Evolutionary conservation across 2,888 invertebrate genomes (phyloP).

Genomic region (Gnatocerus cornutus): DNA sequence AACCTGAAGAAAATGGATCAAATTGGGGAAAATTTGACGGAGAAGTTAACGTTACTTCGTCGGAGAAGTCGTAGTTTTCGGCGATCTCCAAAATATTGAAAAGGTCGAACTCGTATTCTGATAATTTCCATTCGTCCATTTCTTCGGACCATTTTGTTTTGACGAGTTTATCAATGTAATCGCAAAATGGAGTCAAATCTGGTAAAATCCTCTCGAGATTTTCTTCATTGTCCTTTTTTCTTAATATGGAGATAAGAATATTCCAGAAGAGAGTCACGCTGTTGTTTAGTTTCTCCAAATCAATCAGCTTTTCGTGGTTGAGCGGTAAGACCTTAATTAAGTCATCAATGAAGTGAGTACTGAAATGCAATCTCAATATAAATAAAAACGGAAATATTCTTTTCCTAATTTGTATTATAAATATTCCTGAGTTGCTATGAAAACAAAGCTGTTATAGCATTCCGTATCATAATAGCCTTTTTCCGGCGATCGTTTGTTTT

Average conservation of each 20-base stretch:
- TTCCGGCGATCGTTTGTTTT: too few relatives aligned
- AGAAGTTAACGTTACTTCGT: conserved; percentile 70
- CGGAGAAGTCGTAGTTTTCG: conserved; percentile 74
- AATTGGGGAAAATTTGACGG: neutral
- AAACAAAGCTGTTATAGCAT: neutral
- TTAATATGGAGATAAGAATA: conserved; percentile 71
- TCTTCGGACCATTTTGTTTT: conserved; percentile 47
- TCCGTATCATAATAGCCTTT: too few relatives aligned
- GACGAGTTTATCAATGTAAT: conserved; percentile 71
- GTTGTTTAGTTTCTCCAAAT: conserved; percentile 67
- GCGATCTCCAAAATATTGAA: conserved; percentile 74
- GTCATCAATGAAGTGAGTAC: conserved; percentile 64
- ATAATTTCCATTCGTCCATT: conserved; percentile 60
- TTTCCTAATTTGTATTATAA: too few relatives aligned
- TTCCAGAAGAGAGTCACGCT: conserved; percentile 75
- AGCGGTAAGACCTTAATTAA: conserved; percentile 69
- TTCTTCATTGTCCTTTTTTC: conserved; percentile 68
- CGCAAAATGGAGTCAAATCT: conserved; percentile 73
- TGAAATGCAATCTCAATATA: too few relatives aligned
- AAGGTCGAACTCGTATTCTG: conserved; percentile 72
- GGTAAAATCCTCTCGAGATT: conserved; percentile 73
- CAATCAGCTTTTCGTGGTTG: conserved; percentile 68
- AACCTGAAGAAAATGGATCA: conserved; percentile 51
- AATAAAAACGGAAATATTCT: too few relatives aligned
- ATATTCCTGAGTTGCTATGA: too few relatives aligned